Evolutionary conservation across 2,797 vertebrate genomes (phyloP).

Genomic region (Myoxocephalus aenaeus): DNA sequence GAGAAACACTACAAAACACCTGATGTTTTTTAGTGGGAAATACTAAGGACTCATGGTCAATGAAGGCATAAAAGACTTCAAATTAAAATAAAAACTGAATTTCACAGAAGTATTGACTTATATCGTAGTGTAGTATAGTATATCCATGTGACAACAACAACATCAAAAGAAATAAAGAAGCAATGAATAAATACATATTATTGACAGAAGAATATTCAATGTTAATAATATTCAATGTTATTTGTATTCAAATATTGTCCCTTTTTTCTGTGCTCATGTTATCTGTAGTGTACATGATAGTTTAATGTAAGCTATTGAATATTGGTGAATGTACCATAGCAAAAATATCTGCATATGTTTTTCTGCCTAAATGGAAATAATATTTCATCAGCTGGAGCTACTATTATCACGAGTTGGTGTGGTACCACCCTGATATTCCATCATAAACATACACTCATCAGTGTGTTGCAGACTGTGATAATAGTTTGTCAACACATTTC

Average conservation of each 20-base stretch:
- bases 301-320: neutral
- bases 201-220: neutral
- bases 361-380: conserved; percentile 15
- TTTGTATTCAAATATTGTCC: neutral
- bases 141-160: neutral
- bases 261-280: neutral
- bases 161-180: neutral
- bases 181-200: neutral
- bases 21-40: conserved; percentile 31
- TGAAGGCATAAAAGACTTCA: neutral
- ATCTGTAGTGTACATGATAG: neutral
- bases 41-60: neutral
- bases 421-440: conserved; percentile 22
- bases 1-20: conserved; percentile 48
- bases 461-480: conserved; percentile 22
- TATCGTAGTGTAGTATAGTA: neutral
- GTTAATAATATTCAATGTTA: neutral
- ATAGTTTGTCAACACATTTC: conserved; percentile 44
- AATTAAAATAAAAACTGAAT: neutral
- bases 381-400: conserved; percentile 7
- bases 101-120: neutral
- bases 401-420: conserved; percentile 6
- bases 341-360: conserved; percentile 1
- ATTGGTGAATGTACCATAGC: neutral
- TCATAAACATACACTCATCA: conserved; percentile 28